These are phyloP conservation scores for Papilio aristodemus DNA, from an alignment of 1,140 invertebrate species.

Conservation along the genomic window DNA sequence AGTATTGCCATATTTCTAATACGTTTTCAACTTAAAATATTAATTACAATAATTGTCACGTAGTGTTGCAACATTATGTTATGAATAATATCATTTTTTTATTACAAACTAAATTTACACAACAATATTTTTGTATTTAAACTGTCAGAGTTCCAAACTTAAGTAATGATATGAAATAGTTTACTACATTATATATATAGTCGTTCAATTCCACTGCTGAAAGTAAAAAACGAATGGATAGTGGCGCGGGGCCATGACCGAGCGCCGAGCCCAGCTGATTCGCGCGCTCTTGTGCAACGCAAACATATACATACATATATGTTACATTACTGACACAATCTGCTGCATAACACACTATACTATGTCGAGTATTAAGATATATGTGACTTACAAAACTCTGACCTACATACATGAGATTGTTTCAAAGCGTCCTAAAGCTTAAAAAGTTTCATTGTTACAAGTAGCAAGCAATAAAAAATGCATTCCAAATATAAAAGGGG, in stretches of 20 bases:
- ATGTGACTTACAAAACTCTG: too few relatives aligned
- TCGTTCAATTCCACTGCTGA: background rate
- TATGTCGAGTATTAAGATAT: too few relatives aligned
- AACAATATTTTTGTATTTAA: background rate
- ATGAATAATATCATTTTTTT: background rate
- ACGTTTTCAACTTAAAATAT: background rate
- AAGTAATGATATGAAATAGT: too few relatives aligned
- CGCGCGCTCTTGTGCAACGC: background rate
- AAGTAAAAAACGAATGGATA: constrained; percentile 9
- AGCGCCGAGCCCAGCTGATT: constrained; percentile 14
- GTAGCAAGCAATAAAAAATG: too few relatives aligned
- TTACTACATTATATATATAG: too few relatives aligned
- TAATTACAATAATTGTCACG: constrained; percentile 3
- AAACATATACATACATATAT: background rate
- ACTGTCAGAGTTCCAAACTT: too few relatives aligned
- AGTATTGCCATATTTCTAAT: background rate
- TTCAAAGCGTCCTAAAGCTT: too few relatives aligned
- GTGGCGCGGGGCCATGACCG: constrained; percentile 7
- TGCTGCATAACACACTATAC: background rate
- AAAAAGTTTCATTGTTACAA: too few relatives aligned
- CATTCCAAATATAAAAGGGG: too few relatives aligned
- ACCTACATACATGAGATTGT: too few relatives aligned
- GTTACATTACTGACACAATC: background rate
- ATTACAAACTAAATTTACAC: background rate
- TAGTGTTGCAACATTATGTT: background rate